Evolutionary conservation across 2,113 vertebrate species (phyloP).

Genomic region (Poeciliopsis turrubarensis): DNA sequence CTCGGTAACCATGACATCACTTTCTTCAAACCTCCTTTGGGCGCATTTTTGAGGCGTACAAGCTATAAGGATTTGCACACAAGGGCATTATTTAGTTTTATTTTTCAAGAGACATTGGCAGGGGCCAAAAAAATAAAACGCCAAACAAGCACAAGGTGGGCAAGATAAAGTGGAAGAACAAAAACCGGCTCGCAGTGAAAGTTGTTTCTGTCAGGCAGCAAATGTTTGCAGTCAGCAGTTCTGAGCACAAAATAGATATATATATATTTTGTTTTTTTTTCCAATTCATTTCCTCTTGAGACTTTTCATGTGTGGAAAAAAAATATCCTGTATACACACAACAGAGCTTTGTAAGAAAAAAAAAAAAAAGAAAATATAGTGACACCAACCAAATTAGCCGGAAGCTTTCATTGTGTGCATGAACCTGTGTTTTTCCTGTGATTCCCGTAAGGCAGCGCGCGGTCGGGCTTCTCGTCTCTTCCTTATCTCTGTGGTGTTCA

Average conservation of each 20-base stretch:
- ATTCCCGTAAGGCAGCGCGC: conserved; percentile 68
- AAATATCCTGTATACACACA: conserved; percentile 49
- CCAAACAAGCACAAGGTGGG: conserved; percentile 40
- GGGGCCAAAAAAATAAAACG: conserved; percentile 40
- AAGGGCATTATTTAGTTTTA: conserved; percentile 69
- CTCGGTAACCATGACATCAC: not conserved
- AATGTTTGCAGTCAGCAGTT: conserved; percentile 22
- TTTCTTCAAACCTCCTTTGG: not conserved
- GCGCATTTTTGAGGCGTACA: not conserved
- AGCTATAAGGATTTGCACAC: conserved; percentile 56
- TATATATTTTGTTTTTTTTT: conserved; percentile 24
- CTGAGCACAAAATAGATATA: conserved; percentile 31
- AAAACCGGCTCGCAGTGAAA: conserved; percentile 30
- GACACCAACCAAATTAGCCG: conserved; percentile 77
- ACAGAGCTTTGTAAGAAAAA: conserved; percentile 63
- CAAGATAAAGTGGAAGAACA: conserved; percentile 25
- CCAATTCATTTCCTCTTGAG: conserved; percentile 25
- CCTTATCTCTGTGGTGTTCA: conserved; percentile 61
- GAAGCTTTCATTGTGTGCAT: conserved; percentile 84
- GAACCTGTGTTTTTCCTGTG: conserved; percentile 81
- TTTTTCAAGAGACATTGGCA: conserved; percentile 47
- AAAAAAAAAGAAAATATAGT: conserved; percentile 43
- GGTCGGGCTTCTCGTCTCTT: conserved; percentile 49
- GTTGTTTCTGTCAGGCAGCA: conserved; percentile 31
- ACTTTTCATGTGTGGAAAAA: conserved; percentile 53